Evolutionary conservation across 2,797 vertebrate species (phyloP).

Genomic region (Prunella strophiata): DNA sequence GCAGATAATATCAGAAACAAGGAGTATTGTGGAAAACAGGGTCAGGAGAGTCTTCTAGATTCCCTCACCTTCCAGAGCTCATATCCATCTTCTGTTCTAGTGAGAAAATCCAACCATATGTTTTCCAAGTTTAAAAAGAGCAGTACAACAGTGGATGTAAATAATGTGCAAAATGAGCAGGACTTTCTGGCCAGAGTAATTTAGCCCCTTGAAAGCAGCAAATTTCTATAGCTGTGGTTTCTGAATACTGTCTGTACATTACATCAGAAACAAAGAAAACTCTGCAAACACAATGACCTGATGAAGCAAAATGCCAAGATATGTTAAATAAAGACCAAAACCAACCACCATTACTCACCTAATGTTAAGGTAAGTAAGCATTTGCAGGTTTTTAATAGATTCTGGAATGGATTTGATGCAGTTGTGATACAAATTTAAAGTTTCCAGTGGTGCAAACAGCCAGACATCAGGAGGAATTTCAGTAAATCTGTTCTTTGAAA

Average conservation of each 20-base stretch:
- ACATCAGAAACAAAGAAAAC: background rate
- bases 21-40: background rate
- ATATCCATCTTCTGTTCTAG: background rate
- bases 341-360: conserved; percentile 76
- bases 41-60: background rate
- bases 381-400: conserved; percentile 95
- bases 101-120: background rate
- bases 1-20: background rate
- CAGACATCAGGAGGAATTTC: conserved; percentile 96
- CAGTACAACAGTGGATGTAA: background rate
- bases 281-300: background rate
- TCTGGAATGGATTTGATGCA: conserved; percentile 97
- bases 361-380: conserved; percentile 94
- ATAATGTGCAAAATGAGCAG: background rate
- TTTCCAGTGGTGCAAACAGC: conserved; percentile 94
- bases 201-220: background rate
- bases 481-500: conserved; percentile 95
- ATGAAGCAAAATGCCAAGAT: background rate
- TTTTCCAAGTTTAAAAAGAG: background rate
- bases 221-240: background rate
- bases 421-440: conserved; percentile 97
- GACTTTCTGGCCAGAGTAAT: background rate
- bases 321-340: background rate
- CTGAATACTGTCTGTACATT: background rate
- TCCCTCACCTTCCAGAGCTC: background rate